A percentile compares a stretch with the other conserved stretches of the same genome.
phyloP scores from a whole-genome alignment of 2,113 vertebrate species.

The Pachycephala philippinensis region DNA sequence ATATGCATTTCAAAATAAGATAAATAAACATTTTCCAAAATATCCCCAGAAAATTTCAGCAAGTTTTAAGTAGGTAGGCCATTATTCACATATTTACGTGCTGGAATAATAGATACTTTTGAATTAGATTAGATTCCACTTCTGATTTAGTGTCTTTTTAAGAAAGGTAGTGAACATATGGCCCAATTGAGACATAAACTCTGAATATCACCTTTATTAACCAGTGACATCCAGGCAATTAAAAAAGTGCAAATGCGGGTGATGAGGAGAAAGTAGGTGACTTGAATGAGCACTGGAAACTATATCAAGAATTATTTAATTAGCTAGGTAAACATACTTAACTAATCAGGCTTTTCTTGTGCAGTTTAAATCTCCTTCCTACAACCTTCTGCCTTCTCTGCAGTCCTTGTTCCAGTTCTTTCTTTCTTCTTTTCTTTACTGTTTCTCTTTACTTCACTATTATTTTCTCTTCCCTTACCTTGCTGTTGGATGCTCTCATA shows the following conservation, averaged over 20 bases:
- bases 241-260: not conserved
- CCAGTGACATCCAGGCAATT: not conserved
- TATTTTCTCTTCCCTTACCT: not conserved
- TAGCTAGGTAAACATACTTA: not conserved
- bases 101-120: not conserved
- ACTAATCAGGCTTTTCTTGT: not conserved
- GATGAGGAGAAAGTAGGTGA: slow-evolving; percentile 18
- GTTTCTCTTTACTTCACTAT: not conserved
- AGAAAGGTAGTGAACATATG: not conserved
- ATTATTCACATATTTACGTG: not conserved
- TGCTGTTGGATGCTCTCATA: not conserved
- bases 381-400: not conserved
- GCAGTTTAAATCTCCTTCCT: not conserved
- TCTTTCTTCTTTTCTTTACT: not conserved
- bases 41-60: not conserved
- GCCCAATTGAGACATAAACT: not conserved
- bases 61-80: not conserved
- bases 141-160: not conserved
- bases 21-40: not conserved
- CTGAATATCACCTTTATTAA: not conserved
- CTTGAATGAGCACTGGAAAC: not conserved
- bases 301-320: slow-evolving; percentile 22
- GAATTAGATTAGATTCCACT: not conserved
- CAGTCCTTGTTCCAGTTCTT: not conserved
- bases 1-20: not conserved